Percentiles rank a stretch among this genome's conserved stretches.
Conservation (phyloP, 2,888 invertebrate species). For the Synergus umbraculus region DNA sequence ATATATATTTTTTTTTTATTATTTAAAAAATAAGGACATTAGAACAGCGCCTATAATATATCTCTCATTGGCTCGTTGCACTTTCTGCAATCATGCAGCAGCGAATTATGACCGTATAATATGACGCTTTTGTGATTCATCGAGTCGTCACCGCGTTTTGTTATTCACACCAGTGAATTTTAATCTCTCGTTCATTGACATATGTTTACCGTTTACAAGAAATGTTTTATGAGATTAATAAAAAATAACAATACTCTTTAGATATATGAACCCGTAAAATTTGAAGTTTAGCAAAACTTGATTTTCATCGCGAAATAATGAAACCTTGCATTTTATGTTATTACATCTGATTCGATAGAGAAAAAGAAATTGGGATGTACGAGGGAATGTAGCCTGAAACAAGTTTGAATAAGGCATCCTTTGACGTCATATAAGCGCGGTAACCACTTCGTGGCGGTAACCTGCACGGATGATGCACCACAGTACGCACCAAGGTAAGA, state of each 20-base stretch:
- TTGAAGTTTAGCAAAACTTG: background rate
- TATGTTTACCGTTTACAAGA: background rate
- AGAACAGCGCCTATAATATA: too few species aligned
- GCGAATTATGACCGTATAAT: background rate
- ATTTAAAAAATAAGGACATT: too few species aligned
- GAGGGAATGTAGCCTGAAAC: background rate
- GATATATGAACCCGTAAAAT: background rate
- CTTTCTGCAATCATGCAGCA: background rate
- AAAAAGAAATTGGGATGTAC: background rate
- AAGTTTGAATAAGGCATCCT: background rate
- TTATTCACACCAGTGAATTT: background rate
- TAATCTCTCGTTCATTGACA: background rate
- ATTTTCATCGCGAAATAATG: background rate
- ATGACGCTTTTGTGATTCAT: slow-evolving; percentile 1
- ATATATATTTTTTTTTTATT: background rate
- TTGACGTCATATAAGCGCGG: slow-evolving; percentile 10
- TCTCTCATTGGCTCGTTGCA: background rate
- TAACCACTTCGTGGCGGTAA: background rate
- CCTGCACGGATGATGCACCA: background rate
- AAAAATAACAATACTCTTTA: background rate
- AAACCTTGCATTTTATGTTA: background rate
- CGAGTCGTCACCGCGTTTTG: background rate
- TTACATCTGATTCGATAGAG: background rate
- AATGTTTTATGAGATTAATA: background rate
- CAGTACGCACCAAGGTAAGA: background rate